Evolutionary conservation across 1,140 invertebrate genomes (phyloP).

Genomic region (Drosophila dunni): DNA sequence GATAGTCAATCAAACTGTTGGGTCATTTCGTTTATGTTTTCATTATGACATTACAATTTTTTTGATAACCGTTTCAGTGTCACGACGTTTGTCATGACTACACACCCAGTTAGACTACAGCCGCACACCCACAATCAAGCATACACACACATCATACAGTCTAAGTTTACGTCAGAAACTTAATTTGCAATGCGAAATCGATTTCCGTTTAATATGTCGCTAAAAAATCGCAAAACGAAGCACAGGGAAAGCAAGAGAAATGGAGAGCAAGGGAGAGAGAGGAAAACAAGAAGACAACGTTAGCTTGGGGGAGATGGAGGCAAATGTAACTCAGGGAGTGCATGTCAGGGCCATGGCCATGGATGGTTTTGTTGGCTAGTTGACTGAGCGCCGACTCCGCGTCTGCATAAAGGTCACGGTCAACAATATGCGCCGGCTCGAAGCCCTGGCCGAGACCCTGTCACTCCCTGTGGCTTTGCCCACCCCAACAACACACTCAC

Average conservation of each 20-base stretch:
- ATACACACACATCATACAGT: constrained; percentile 7
- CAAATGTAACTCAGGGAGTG: neutral
- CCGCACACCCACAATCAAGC: neutral
- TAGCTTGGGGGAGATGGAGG: neutral
- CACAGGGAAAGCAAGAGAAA: neutral
- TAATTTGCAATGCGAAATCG: constrained; percentile 76
- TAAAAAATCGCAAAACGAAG: constrained; percentile 7
- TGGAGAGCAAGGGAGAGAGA: neutral
- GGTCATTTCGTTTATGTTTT: constrained; percentile 24
- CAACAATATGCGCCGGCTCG: constrained; percentile 32
- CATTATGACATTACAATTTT: constrained; percentile 32
- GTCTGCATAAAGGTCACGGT: constrained; percentile 74
- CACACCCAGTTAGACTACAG: constrained; percentile 1
- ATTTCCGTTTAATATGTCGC: constrained; percentile 75
- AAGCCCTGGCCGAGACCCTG: constrained; percentile 29
- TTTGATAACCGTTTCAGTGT: constrained; percentile 24
- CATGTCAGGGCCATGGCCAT: constrained; percentile 38
- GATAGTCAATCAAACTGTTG: constrained; percentile 7
- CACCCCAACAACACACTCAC: neutral
- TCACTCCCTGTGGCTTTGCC: neutral
- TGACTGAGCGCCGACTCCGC: constrained; percentile 73
- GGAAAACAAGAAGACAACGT: neutral
- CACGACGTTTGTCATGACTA: constrained; percentile 24
- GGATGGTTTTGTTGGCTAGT: constrained; percentile 37
- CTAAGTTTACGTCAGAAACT: constrained; percentile 51